Conservation (phyloP, 2,113 vertebrate species). For the Lates calcarifer region DNA sequence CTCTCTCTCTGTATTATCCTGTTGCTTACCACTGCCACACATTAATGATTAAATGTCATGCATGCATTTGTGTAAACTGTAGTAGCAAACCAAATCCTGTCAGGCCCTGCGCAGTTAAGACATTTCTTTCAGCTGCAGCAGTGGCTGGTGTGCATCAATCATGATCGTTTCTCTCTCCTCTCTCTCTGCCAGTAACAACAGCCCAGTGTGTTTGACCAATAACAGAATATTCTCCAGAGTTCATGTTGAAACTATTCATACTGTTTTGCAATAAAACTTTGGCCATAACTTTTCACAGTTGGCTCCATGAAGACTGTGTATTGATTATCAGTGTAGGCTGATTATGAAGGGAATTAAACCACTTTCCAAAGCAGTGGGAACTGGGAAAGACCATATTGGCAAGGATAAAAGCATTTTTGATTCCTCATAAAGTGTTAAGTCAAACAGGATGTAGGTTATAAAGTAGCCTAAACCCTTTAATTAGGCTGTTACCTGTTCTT, state of each 20-base stretch:
- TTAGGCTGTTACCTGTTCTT: background rate
- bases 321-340: background rate
- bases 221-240: constrained; percentile 25
- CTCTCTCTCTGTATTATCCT: background rate
- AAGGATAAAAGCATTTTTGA: constrained; percentile 10
- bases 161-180: background rate
- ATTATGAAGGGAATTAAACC: background rate
- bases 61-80: constrained; percentile 5
- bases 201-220: constrained; percentile 24
- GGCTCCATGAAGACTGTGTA: background rate
- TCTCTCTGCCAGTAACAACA: constrained; percentile 40
- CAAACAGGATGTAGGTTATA: constrained; percentile 13
- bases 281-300: background rate
- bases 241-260: constrained; percentile 20
- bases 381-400: background rate
- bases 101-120: constrained; percentile 6
- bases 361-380: background rate
- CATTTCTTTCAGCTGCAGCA: constrained; percentile 17
- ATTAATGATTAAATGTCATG: constrained; percentile 16
- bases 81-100: constrained; percentile 16
- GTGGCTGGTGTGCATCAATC: constrained; percentile 3
- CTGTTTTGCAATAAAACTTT: constrained; percentile 23
- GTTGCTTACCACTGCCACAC: background rate
- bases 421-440: background rate
- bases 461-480: constrained; percentile 23